phyloP scores from a whole-genome alignment of 2,797 vertebrate species.

The Loris lydekkerianus region DNA sequence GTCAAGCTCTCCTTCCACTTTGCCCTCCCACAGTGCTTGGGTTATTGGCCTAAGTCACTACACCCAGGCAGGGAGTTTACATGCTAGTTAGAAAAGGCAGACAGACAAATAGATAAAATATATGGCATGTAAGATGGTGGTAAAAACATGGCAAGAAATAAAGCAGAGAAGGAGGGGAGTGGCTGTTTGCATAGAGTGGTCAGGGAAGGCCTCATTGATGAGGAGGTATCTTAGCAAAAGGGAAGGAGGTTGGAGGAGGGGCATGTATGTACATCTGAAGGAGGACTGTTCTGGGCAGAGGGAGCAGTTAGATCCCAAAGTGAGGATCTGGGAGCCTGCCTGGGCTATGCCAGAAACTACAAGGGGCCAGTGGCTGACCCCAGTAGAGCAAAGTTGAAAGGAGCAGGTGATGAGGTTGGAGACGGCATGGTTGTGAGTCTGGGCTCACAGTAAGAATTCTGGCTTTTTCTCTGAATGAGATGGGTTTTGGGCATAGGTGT shows the following conservation, averaged over 20 bases:
- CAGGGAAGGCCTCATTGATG: background rate
- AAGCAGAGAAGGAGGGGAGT: background rate
- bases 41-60: too few species aligned
- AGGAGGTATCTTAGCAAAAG: background rate
- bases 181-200: background rate
- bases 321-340: background rate
- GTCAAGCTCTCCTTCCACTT: too few species aligned
- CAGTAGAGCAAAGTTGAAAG: fast-evolving
- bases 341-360: background rate
- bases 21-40: too few species aligned
- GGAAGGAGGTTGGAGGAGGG: background rate
- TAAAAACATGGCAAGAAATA: background rate
- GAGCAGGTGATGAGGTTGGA: background rate
- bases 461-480: background rate
- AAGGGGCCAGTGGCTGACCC: background rate
- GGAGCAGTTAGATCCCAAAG: background rate
- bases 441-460: background rate
- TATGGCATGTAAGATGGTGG: background rate
- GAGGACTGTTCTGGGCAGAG: background rate
- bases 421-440: background rate
- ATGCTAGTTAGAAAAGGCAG: background rate
- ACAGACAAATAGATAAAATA: background rate
- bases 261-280: background rate
- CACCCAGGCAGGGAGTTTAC: background rate
- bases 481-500: background rate